These are phyloP conservation scores for Numenius phaeopus DNA, from an alignment of 2,797 vertebrate genomes.

Conservation along the genomic window DNA sequence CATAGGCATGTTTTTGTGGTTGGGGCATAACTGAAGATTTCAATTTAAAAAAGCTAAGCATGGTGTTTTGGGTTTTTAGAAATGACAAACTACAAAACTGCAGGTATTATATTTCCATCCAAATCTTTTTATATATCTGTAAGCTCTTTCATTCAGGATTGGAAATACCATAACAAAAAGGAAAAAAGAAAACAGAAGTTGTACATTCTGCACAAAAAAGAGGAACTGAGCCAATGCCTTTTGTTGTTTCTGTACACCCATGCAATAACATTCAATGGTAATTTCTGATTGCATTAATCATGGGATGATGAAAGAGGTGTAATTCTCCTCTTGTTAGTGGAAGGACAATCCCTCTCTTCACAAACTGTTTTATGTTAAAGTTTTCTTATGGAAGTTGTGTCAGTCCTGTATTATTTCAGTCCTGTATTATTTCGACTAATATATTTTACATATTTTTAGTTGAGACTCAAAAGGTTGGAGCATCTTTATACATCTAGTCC, in stretches of 20 bases:
- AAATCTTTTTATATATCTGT: constrained; percentile 67
- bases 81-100: constrained; percentile 50
- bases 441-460: background rate
- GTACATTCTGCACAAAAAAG: background rate
- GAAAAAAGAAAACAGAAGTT: constrained; percentile 13
- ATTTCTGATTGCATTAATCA: background rate
- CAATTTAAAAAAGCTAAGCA: constrained; percentile 39
- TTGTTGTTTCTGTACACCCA: background rate
- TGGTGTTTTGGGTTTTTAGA: constrained; percentile 53
- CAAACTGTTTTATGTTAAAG: background rate
- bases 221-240: background rate
- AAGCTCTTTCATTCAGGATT: constrained; percentile 63
- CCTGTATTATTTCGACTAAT: background rate
- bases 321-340: background rate
- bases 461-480: background rate
- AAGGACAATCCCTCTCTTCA: background rate
- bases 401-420: background rate
- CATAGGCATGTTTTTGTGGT: constrained; percentile 48
- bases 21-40: constrained; percentile 35
- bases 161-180: constrained; percentile 19
- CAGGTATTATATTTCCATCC: constrained; percentile 54
- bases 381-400: background rate
- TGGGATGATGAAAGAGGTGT: background rate
- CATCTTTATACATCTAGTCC: background rate
- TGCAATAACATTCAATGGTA: background rate